A percentile compares a stretch with the other conserved stretches of the same genome.
These are phyloP conservation scores for Rhopalosiphum maidis DNA, from an alignment of 1,140 invertebrate genomes.

Conservation along the genomic window DNA sequence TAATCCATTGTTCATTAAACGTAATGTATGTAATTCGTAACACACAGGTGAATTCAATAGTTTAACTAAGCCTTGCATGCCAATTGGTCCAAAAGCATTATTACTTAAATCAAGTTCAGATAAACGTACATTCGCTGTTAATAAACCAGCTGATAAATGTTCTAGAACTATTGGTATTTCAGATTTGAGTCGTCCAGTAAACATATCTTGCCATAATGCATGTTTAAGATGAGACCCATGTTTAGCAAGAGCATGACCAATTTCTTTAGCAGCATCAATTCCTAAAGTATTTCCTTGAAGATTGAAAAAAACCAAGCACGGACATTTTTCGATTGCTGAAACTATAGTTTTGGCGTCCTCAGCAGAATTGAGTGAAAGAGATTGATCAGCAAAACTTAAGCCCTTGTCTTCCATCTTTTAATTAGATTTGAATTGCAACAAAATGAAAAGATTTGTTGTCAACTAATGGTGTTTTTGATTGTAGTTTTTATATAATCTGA, in stretches of 20 bases:
- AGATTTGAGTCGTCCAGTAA: constrained; percentile 90
- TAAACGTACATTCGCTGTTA: constrained; percentile 77
- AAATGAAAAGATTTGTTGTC: constrained; percentile 21
- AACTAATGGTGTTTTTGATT: constrained; percentile 48
- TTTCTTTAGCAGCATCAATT: constrained; percentile 82
- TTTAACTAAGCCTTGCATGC: constrained; percentile 85
- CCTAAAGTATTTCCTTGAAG: constrained; percentile 94
- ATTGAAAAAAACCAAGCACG: constrained; percentile 74
- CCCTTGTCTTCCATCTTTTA: constrained; percentile 61
- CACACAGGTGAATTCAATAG: constrained; percentile 85
- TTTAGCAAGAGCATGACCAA: constrained; percentile 79
- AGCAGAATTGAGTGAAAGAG: constrained; percentile 71
- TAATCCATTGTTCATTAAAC: constrained; percentile 94
- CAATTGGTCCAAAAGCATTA: constrained; percentile 97
- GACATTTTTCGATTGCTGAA: constrained; percentile 70
- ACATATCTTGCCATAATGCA: constrained; percentile 95
- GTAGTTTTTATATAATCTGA: constrained; percentile 52
- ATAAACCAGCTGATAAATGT: constrained; percentile 82
- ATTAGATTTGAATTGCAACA: constrained; percentile 21
- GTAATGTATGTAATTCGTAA: constrained; percentile 80
- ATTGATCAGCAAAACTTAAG: constrained; percentile 73
- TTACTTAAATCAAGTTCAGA: constrained; percentile 93
- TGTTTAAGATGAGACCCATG: constrained; percentile 78
- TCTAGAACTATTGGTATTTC: constrained; percentile 93
- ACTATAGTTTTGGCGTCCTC: constrained; percentile 73